Percentiles rank a stretch among this genome's conserved stretches.
Evolutionary conservation across 2,797 vertebrate genomes (phyloP).

Genomic region (Chaunax sp.): DNA sequence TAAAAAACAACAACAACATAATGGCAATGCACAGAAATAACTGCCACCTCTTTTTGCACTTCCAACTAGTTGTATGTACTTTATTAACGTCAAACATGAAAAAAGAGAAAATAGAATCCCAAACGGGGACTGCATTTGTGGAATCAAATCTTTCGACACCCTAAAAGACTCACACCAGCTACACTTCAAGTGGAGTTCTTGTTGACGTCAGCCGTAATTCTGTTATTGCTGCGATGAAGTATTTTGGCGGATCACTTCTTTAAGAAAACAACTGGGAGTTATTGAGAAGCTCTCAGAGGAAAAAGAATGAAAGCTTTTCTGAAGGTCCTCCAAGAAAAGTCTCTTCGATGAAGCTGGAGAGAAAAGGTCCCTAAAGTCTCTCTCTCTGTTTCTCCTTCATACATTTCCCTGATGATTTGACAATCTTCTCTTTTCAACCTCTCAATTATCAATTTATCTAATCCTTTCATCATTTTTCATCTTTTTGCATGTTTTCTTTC

Average conservation of each 20-base stretch:
- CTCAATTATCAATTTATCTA: neutral
- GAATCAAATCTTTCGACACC: slow-evolving; percentile 73
- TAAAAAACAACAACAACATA: slow-evolving; percentile 16
- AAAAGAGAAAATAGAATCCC: slow-evolving; percentile 11
- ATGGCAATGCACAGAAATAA: slow-evolving; percentile 58
- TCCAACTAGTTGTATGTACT: slow-evolving; percentile 57
- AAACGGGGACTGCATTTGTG: slow-evolving; percentile 66
- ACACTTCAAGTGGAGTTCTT: slow-evolving; percentile 66
- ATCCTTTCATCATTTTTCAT: neutral
- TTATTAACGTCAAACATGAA: slow-evolving; percentile 49
- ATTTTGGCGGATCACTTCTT: slow-evolving; percentile 65
- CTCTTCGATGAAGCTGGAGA: slow-evolving; percentile 41
- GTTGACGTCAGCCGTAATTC: slow-evolving; percentile 77
- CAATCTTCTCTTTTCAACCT: neutral
- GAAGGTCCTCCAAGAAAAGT: slow-evolving; percentile 55
- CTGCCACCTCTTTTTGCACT: slow-evolving; percentile 32
- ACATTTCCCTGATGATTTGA: neutral
- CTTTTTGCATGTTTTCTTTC: slow-evolving; percentile 4
- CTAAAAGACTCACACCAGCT: slow-evolving; percentile 71
- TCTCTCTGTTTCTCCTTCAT: neutral
- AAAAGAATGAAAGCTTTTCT: slow-evolving; percentile 59
- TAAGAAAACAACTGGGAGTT: slow-evolving; percentile 76
- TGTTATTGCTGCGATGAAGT: slow-evolving; percentile 74
- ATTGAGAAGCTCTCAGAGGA: slow-evolving; percentile 51
- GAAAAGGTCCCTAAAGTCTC: slow-evolving; percentile 19